phyloP scores from a whole-genome alignment of 2,888 invertebrate species.

The Melieria omissa region DNA sequence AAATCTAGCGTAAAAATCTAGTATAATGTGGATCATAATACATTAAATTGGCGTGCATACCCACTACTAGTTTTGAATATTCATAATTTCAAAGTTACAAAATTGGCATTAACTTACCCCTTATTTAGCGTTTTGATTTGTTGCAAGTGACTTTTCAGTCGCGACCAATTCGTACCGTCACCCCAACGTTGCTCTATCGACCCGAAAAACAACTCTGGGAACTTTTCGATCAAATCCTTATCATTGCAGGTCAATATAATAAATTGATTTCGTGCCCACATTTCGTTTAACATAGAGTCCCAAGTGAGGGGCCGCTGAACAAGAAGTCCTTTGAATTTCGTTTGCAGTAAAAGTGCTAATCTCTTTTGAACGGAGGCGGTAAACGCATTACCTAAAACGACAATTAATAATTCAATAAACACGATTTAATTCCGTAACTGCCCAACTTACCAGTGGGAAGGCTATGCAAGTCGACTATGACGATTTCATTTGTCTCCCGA shows the following conservation, averaged over 20 bases:
- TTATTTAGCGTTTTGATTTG: slow-evolving; percentile 56
- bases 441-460: slow-evolving; percentile 70
- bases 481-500: slow-evolving; percentile 70
- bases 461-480: slow-evolving; percentile 72
- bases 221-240: slow-evolving; percentile 59
- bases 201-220: slow-evolving; percentile 68
- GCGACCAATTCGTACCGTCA: slow-evolving; percentile 70
- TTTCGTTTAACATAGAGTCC: slow-evolving; percentile 67
- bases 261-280: slow-evolving; percentile 69
- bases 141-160: slow-evolving; percentile 69
- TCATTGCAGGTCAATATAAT: slow-evolving; percentile 70
- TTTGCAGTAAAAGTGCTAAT: slow-evolving; percentile 68
- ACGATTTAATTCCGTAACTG: neutral
- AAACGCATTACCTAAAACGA: slow-evolving; percentile 67
- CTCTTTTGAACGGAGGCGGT: slow-evolving; percentile 68
- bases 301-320: slow-evolving; percentile 69
- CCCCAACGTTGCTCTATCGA: slow-evolving; percentile 76
- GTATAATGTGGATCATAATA: too few relatives aligned
- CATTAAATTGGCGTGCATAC: too few relatives aligned
- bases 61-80: too few relatives aligned
- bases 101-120: slow-evolving; percentile 52
- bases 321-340: slow-evolving; percentile 69
- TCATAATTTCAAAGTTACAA: too few relatives aligned
- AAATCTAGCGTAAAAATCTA: too few relatives aligned
- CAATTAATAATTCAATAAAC: neutral